A percentile compares a stretch with the other conserved stretches of the same genome.
These are phyloP conservation scores for Sylvietta virens DNA, from an alignment of 2,113 vertebrate genomes.

Conservation along the genomic window DNA sequence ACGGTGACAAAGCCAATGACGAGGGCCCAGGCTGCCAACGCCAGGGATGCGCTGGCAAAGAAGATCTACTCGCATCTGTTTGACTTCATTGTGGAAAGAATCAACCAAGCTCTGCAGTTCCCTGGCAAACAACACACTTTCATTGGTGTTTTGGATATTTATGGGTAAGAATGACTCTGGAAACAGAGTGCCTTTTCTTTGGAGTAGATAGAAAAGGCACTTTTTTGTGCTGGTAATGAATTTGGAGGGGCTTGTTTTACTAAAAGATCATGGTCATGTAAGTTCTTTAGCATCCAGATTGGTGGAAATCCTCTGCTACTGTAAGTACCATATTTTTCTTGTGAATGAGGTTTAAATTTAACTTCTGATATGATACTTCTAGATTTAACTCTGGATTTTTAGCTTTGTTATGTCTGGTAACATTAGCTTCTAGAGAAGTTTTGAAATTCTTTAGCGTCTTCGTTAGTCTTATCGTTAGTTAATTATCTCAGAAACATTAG, in stretches of 20 bases:
- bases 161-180: conserved; percentile 80
- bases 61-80: conserved; percentile 94
- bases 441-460: neutral
- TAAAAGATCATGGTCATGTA: neutral
- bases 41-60: conserved; percentile 91
- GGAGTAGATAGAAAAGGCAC: neutral
- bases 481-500: neutral
- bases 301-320: neutral
- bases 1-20: conserved; percentile 88
- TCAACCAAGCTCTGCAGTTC: conserved; percentile 86
- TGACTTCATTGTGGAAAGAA: conserved; percentile 84
- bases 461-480: neutral
- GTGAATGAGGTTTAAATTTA: neutral
- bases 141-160: conserved; percentile 97
- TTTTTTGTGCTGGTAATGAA: neutral
- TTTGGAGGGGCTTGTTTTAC: neutral
- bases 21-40: conserved; percentile 78
- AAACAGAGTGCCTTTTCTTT: neutral
- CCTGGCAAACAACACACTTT: conserved; percentile 89
- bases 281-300: neutral
- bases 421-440: neutral
- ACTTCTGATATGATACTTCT: neutral
- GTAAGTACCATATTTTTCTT: neutral
- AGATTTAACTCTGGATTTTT: neutral
- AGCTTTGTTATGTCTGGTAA: neutral